Percentiles rank a stretch among this genome's conserved stretches.
These are phyloP conservation scores for Melieria omissa DNA, from an alignment of 2,888 invertebrate genomes.

Conservation along the genomic window DNA sequence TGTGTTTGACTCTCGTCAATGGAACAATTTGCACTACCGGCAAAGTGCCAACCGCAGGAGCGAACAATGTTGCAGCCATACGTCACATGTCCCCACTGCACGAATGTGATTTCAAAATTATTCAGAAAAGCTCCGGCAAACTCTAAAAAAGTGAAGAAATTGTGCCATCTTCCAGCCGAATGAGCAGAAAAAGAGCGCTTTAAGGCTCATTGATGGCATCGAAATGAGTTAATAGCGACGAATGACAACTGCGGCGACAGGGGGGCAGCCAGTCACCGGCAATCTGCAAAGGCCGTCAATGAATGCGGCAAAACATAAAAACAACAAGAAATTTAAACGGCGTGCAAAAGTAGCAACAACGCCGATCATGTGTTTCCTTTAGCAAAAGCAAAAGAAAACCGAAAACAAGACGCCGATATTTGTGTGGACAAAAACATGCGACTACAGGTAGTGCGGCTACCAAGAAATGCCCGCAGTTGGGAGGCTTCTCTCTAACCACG, in stretches of 20 bases:
- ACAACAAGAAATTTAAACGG: conserved; percentile 21
- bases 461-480: conserved; percentile 22
- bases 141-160: background rate
- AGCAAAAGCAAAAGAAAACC: background rate
- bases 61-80: too few species aligned
- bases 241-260: background rate
- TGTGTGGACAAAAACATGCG: conserved; percentile 17
- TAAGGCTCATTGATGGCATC: conserved; percentile 25
- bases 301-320: conserved; percentile 13
- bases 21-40: background rate
- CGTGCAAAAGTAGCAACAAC: conserved; percentile 19
- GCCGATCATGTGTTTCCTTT: conserved; percentile 18
- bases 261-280: too few species aligned
- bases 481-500: conserved; percentile 20
- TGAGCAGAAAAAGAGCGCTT: conserved; percentile 6
- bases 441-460: conserved; percentile 13
- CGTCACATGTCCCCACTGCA: background rate
- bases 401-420: background rate
- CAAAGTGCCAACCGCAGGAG: background rate
- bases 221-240: conserved; percentile 11
- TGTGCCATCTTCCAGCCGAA: background rate
- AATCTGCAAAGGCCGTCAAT: background rate
- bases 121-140: background rate
- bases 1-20: too few species aligned
- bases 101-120: background rate